Evolutionary conservation across 2,113 vertebrate species (phyloP).

Genomic region (Triplophysa rosa): DNA sequence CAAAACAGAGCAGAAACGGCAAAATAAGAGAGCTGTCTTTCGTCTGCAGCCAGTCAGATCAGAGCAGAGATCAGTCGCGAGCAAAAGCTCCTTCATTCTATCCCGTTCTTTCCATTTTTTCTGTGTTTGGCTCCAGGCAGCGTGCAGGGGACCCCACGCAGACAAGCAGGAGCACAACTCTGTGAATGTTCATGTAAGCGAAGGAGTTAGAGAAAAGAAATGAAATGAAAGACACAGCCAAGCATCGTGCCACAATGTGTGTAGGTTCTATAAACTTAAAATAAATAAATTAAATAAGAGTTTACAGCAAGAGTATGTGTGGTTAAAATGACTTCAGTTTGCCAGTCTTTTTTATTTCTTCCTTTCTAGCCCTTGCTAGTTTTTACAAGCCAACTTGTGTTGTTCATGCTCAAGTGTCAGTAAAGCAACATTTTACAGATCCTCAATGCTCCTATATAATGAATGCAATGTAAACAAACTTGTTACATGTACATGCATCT

Average conservation of each 20-base stretch:
- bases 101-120: slow-evolving; percentile 44
- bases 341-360: background rate
- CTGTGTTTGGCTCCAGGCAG: slow-evolving; percentile 70
- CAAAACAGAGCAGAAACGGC: too few relatives aligned
- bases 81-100: slow-evolving; percentile 50
- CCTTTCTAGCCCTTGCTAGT: background rate
- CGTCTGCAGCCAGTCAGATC: slow-evolving; percentile 65
- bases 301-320: background rate
- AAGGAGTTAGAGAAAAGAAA: slow-evolving; percentile 12
- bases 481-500: background rate
- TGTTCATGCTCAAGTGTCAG: background rate
- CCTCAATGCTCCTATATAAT: too few relatives aligned
- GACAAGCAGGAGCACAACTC: slow-evolving; percentile 69
- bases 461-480: background rate
- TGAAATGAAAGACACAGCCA: background rate
- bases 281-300: too few relatives aligned
- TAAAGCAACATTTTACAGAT: too few relatives aligned
- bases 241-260: slow-evolving; percentile 27
- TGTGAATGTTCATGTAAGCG: slow-evolving; percentile 33
- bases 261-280: too few relatives aligned
- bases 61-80: slow-evolving; percentile 69
- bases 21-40: background rate
- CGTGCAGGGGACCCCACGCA: slow-evolving; percentile 75
- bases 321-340: slow-evolving; percentile 8
- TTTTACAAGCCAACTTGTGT: background rate